Conservation (phyloP, 2,113 vertebrate species). For the Tyrannus savana region DNA sequence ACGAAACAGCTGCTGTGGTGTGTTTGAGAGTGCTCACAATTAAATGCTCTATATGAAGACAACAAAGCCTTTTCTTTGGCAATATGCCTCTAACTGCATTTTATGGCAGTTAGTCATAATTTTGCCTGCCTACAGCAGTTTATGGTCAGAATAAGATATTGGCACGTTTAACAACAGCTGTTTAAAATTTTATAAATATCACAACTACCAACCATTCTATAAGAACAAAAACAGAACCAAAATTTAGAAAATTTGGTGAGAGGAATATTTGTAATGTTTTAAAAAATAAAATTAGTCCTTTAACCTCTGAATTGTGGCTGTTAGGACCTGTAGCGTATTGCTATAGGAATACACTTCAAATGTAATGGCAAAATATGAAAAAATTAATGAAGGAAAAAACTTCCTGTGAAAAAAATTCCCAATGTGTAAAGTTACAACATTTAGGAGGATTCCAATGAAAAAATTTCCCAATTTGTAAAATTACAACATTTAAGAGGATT, state of each 20-base stretch:
- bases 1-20: fast-evolving
- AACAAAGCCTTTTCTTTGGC: background rate
- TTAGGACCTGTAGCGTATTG: background rate
- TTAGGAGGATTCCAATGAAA: background rate
- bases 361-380: background rate
- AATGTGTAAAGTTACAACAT: background rate
- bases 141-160: background rate
- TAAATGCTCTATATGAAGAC: background rate
- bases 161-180: background rate
- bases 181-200: background rate
- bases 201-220: background rate
- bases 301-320: background rate
- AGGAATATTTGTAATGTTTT: background rate
- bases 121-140: background rate
- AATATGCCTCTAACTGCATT: background rate
- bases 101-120: background rate
- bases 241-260: background rate
- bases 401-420: too few relatives aligned
- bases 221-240: background rate
- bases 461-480: background rate
- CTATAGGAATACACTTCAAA: background rate
- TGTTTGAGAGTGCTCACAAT: background rate
- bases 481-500: background rate
- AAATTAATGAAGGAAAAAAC: background rate
- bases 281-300: background rate